Conservation (phyloP, 2,888 invertebrate genomes). For the Pterostichus madidus region DNA sequence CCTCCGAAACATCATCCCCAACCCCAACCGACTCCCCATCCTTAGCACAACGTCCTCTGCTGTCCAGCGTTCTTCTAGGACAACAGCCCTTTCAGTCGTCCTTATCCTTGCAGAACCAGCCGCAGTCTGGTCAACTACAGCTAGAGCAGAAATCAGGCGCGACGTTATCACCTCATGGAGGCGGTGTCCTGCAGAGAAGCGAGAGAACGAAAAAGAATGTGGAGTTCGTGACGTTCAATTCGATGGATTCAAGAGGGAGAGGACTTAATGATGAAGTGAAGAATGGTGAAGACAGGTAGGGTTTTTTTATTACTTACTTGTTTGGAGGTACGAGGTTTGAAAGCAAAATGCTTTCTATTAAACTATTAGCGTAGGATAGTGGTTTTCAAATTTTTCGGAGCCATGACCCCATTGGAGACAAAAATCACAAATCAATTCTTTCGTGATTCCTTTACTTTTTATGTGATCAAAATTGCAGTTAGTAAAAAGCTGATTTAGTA, state of each 20-base stretch:
- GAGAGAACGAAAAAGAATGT: constrained; percentile 51
- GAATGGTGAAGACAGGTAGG: constrained; percentile 35
- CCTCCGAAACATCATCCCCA: constrained; percentile 73
- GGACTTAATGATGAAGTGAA: constrained; percentile 26
- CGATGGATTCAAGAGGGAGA: constrained; percentile 22
- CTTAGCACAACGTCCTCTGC: constrained; percentile 72
- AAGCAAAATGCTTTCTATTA: too few species aligned
- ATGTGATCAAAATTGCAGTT: too few species aligned
- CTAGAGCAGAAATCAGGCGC: constrained; percentile 3
- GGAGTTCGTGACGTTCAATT: constrained; percentile 47
- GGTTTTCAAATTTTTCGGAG: too few species aligned
- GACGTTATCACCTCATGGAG: neutral
- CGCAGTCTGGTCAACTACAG: constrained; percentile 58
- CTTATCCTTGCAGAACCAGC: constrained; percentile 63
- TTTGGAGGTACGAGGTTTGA: too few species aligned
- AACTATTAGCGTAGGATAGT: too few species aligned
- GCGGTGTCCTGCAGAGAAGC: constrained; percentile 65
- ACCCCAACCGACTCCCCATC: constrained; percentile 74
- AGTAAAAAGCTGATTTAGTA: too few species aligned
- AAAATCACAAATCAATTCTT: too few species aligned
- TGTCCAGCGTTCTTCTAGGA: constrained; percentile 68
- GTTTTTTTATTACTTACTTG: too few species aligned
- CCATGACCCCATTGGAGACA: too few species aligned
- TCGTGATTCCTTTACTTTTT: too few species aligned
- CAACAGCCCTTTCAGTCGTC: constrained; percentile 50